Conservation (phyloP, 2,113 vertebrate species). For the Shinisaurus crocodilurus region DNA sequence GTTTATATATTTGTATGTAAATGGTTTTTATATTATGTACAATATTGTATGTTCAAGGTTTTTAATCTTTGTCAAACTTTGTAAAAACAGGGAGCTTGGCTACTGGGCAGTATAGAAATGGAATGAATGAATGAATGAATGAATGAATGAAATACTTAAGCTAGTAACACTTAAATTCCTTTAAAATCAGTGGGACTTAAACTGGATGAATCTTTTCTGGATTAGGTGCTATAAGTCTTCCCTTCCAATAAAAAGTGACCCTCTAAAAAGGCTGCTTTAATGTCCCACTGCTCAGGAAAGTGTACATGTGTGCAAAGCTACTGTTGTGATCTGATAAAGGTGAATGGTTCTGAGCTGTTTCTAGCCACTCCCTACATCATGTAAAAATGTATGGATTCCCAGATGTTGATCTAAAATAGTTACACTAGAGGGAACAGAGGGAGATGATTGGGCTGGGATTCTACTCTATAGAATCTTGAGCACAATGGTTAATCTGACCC, state of each 20-base stretch:
- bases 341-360: not conserved
- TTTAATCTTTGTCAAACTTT: too few relatives aligned
- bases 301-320: not conserved
- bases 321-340: not conserved
- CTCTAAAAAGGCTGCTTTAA: not conserved
- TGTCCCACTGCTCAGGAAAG: not conserved
- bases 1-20: too few relatives aligned
- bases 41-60: too few relatives aligned
- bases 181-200: not conserved
- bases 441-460: not conserved
- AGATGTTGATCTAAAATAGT: not conserved
- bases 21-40: too few relatives aligned
- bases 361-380: not conserved
- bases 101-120: too few relatives aligned
- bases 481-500: constrained; percentile 41
- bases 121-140: too few relatives aligned
- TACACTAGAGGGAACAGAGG: not conserved
- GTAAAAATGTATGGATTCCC: not conserved
- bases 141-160: not conserved
- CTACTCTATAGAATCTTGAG: not conserved
- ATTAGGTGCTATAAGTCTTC: not conserved
- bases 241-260: not conserved
- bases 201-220: not conserved
- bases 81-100: too few relatives aligned
- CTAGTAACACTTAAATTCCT: not conserved